Evolutionary conservation across 2,113 vertebrate species (phyloP).

Genomic region (Ia io): DNA sequence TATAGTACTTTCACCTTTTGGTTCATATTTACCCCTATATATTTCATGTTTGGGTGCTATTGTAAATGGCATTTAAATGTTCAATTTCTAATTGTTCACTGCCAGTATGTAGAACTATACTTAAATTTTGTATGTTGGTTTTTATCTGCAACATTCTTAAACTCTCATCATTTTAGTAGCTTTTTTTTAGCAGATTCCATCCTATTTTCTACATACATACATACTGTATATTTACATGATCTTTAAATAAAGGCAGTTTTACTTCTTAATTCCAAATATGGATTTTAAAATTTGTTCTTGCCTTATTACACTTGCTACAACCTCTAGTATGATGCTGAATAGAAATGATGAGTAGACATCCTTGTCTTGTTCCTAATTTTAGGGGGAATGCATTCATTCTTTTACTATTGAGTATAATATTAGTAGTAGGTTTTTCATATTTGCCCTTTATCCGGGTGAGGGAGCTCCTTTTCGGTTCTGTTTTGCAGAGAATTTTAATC

Average conservation of each 20-base stretch:
- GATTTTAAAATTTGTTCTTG: neutral
- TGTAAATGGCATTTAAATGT: neutral
- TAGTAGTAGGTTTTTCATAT: neutral
- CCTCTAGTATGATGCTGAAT: neutral
- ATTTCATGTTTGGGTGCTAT: neutral
- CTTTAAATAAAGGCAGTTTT: neutral
- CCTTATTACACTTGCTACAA: neutral
- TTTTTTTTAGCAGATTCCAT: neutral
- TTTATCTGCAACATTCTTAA: neutral
- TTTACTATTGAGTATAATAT: neutral
- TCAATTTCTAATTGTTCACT: neutral
- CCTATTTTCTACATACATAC: neutral
- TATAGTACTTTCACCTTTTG: neutral
- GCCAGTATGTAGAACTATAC: neutral
- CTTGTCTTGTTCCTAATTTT: neutral
- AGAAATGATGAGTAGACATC: neutral
- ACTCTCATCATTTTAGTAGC: neutral
- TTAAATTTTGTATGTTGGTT: neutral
- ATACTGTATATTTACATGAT: neutral
- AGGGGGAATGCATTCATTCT: neutral
- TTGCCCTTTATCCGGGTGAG: neutral
- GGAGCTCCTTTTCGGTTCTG: neutral
- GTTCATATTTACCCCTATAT: neutral
- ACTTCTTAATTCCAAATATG: neutral
- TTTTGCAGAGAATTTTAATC: conserved; percentile 2